Conservation (phyloP, 2,797 vertebrate species). For the Carduelis carduelis region DNA sequence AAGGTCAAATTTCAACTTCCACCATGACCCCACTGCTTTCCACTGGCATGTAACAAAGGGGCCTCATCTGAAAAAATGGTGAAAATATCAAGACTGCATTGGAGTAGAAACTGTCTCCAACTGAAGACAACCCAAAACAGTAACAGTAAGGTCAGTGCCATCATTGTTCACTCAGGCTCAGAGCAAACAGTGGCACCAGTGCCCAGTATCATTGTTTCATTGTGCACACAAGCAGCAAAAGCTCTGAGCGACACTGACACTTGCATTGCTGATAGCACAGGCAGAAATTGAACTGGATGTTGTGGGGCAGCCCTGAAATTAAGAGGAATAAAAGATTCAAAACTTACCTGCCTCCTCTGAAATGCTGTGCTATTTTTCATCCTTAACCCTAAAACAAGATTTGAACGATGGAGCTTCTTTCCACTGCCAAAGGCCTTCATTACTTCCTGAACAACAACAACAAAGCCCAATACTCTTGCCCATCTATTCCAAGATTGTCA, state of each 20-base stretch:
- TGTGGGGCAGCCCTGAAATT: not conserved
- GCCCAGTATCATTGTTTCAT: not conserved
- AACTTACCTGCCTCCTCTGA: not conserved
- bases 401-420: not conserved
- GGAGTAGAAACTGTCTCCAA: not conserved
- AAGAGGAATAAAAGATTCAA: not conserved
- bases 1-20: not conserved
- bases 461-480: slow-evolving; percentile 20
- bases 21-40: not conserved
- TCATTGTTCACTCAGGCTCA: not conserved
- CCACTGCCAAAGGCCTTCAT: slow-evolving; percentile 34
- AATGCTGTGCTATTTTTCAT: not conserved
- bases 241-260: not conserved
- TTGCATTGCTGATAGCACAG: not conserved
- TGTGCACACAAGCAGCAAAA: not conserved
- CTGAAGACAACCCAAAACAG: not conserved
- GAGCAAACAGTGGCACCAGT: not conserved
- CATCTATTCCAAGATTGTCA: slow-evolving; percentile 51
- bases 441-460: slow-evolving; percentile 54
- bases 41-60: not conserved
- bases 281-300: not conserved
- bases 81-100: not conserved
- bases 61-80: not conserved
- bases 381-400: not conserved
- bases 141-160: not conserved